Evolutionary conservation across 2,888 invertebrate genomes (phyloP).

Genomic region (Melanchra persicariae): DNA sequence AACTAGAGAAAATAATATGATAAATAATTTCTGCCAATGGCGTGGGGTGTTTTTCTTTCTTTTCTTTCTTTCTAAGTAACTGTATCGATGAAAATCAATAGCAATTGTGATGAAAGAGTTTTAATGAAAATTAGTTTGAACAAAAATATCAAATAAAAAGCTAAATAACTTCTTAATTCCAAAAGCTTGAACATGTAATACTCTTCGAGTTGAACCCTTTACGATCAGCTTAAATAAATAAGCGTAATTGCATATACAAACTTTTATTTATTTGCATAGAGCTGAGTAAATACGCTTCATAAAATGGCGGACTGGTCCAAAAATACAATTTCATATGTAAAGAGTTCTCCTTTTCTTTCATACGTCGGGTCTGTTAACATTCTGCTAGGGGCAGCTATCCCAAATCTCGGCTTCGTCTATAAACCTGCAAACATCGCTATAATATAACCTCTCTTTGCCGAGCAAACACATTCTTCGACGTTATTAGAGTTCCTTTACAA

Average conservation of each 20-base stretch:
- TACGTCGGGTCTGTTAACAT: constrained; percentile 24
- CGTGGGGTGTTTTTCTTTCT: no score
- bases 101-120: no score
- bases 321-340: constrained; percentile 9
- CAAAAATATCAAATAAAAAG: neutral
- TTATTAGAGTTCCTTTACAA: constrained; percentile 57
- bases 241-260: neutral
- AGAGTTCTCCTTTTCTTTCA: constrained; percentile 4
- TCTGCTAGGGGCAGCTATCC: constrained; percentile 24
- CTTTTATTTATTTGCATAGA: constrained; percentile 1
- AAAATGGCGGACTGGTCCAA: constrained; percentile 3
- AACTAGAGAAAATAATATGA: no score
- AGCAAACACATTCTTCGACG: constrained; percentile 38
- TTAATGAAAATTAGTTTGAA: neutral
- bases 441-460: constrained; percentile 5
- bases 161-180: neutral
- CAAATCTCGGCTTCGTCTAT: constrained; percentile 22
- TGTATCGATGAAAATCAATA: no score
- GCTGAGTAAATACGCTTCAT: neutral
- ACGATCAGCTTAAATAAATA: neutral
- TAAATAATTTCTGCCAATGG: no score
- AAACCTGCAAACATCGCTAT: constrained; percentile 41
- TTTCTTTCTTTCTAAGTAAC: no score
- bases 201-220: neutral
- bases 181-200: neutral